Conservation (phyloP, 1,140 invertebrate species). For the Caenorhabditis brenneri region DNA sequence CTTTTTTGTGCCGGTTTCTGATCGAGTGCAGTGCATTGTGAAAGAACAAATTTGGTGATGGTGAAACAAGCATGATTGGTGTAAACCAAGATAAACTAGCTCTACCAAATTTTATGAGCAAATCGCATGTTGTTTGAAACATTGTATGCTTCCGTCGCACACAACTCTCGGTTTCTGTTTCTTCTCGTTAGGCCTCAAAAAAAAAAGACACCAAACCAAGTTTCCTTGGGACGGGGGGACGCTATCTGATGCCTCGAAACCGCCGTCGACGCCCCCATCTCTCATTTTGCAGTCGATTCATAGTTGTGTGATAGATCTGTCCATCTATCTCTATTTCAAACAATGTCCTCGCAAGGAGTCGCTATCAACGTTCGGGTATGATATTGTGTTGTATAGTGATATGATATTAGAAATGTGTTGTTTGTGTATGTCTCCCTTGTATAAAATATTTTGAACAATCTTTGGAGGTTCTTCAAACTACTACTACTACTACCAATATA, state of each 20-base stretch:
- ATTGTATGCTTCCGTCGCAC: neutral
- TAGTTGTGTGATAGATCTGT: neutral
- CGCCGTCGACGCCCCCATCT: neutral
- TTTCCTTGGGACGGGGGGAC: neutral
- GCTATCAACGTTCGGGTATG: constrained; percentile 39
- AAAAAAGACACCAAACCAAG: constrained; percentile 10
- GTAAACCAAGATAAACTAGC: neutral
- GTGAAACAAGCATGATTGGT: constrained; percentile 31
- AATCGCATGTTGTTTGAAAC: constrained; percentile 41
- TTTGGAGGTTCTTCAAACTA: neutral
- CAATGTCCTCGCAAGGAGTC: constrained; percentile 31
- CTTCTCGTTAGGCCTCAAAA: neutral
- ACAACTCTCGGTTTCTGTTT: neutral
- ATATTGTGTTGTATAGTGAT: constrained; percentile 26
- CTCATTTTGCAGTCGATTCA: constrained; percentile 12
- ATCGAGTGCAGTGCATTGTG: constrained; percentile 6
- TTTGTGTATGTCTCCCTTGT: neutral
- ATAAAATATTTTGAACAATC: neutral
- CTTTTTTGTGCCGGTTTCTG: neutral
- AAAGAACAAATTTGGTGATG: constrained; percentile 4
- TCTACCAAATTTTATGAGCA: constrained; percentile 25
- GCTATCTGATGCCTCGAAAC: constrained; percentile 31
- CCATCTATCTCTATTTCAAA: neutral
- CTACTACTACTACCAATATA: neutral
- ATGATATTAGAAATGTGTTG: neutral